Conservation (phyloP, 2,113 vertebrate species). For the western clawed frog (Xenopus tropicalis) region UCB_Xtro_10.0 CM004450.2:85991001-85991500, state of each 20-base stretch:
- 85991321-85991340: too few relatives aligned
- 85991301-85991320: not conserved
- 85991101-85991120: constrained; percentile 96
- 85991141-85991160: constrained; percentile 93
- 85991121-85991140: constrained; percentile 86
- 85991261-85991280: constrained; percentile 88
- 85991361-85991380: too few relatives aligned
- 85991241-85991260: constrained; percentile 93
- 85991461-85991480: too few relatives aligned
- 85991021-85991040: not conserved
- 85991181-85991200: constrained; percentile 94
- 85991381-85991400: too few relatives aligned
- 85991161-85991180: constrained; percentile 92
- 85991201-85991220: constrained; percentile 97
- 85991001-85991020: too few relatives aligned
- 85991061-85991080: constrained; percentile 69
- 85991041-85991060: too few relatives aligned
- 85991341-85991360: too few relatives aligned
- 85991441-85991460: too few relatives aligned
- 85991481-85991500: too few relatives aligned
- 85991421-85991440: too few relatives aligned
- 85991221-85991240: constrained; percentile 95
- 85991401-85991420: too few relatives aligned
- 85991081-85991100: constrained; percentile 95
- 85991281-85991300: constrained; percentile 80